These are phyloP conservation scores for Scolopax rusticola DNA, from an alignment of 2,797 vertebrate genomes.

Conservation along the genomic window DNA sequence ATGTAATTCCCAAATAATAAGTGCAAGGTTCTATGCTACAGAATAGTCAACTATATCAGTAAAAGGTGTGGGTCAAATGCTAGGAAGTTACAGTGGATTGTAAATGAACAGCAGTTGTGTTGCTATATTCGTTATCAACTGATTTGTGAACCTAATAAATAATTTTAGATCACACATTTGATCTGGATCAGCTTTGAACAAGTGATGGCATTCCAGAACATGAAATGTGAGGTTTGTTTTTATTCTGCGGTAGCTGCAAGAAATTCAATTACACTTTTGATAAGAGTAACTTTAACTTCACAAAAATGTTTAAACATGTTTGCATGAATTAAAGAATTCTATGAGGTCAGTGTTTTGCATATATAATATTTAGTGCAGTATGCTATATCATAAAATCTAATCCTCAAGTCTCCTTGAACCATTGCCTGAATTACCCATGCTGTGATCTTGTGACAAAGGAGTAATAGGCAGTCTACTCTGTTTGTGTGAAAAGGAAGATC, in stretches of 20 bases:
- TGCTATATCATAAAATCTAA: fast-evolving
- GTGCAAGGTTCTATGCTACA: background rate
- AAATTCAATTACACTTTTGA: background rate
- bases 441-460: background rate
- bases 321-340: background rate
- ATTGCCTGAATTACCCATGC: background rate
- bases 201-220: background rate
- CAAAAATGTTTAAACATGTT: slow-evolving; percentile 6
- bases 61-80: background rate
- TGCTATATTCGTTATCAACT: background rate
- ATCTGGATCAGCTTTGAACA: background rate
- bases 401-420: background rate
- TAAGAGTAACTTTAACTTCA: background rate
- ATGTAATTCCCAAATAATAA: background rate
- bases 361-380: background rate
- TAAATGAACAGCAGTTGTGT: slow-evolving; percentile 8
- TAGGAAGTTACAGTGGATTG: background rate
- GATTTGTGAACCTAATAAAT: slow-evolving; percentile 25
- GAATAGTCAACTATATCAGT: background rate
- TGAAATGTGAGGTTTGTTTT: background rate
- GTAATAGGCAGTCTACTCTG: background rate
- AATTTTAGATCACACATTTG: background rate
- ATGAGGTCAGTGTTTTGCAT: background rate
- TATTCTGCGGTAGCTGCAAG: background rate
- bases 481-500: background rate